phyloP scores from a whole-genome alignment of 2,888 invertebrate genomes.

The Branchipolynoe longqiensis region DNA sequence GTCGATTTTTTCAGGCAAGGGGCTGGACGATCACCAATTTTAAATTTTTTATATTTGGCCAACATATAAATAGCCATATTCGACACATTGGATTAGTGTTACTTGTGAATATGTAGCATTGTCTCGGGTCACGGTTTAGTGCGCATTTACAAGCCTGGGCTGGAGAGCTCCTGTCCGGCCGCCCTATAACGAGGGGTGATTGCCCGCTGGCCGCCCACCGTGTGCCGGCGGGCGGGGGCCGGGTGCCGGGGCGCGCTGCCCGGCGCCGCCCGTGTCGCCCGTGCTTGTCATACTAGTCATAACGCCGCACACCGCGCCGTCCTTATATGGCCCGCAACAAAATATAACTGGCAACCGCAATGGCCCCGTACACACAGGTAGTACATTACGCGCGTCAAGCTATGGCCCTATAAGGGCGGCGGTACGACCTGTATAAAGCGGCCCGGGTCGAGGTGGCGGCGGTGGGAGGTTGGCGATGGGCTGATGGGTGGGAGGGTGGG shows the following conservation, averaged over 20 bases:
- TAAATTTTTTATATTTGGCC: too few relatives aligned
- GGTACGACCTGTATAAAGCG: constrained; percentile 43
- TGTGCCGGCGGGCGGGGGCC: neutral
- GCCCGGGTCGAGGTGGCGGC: neutral
- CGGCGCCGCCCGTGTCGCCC: neutral
- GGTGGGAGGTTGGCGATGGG: constrained; percentile 10
- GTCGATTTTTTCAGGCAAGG: too few relatives aligned
- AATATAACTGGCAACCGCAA: constrained; percentile 49
- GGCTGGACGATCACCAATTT: too few relatives aligned
- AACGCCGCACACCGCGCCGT: neutral
- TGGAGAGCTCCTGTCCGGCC: too few relatives aligned
- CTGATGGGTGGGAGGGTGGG: neutral
- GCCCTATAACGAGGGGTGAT: constrained; percentile 49
- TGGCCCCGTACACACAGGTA: constrained; percentile 29
- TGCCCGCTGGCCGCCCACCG: neutral
- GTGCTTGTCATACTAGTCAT: constrained; percentile 42
- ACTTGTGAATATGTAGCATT: too few relatives aligned
- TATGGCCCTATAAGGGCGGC: constrained; percentile 38
- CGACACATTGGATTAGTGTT: too few relatives aligned
- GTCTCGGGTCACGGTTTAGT: too few relatives aligned
- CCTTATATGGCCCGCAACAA: constrained; percentile 39
- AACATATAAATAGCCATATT: too few relatives aligned
- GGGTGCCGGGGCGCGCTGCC: neutral
- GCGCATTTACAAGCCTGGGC: too few relatives aligned
- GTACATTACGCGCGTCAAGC: constrained; percentile 32